Base-by-base conservation (phyloP, 2,888 invertebrate species). In the Lasioglossum leucozonium region DNA sequence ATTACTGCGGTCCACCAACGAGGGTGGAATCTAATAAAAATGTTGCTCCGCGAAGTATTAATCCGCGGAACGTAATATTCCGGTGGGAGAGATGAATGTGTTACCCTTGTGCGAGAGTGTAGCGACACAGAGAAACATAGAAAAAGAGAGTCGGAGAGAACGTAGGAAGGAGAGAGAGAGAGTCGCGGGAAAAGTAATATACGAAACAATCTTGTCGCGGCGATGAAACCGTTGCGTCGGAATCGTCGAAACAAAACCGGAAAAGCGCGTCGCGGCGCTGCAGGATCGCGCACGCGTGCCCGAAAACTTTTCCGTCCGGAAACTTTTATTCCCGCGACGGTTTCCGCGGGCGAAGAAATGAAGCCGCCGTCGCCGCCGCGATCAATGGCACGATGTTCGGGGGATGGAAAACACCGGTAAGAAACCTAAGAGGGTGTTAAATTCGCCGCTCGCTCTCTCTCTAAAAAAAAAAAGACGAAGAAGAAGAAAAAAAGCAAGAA, bases 361-460 rank as follows among this genome's bases (percentile, higher is more conserved):
- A 75, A 77, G 30, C 72, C 55, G 77, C 67, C 1, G 77, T 51
- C 74, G 30, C 72, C 55, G 77, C 67, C 1, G 77, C 58, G 86
- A 85, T 82, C 79, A 79, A 82, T 75, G 78, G 76, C 73, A 77
- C 67, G 77, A 44, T 44, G 65, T 18, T 3, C 4, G 22, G 37
- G 40, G 77, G 58, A 62, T n/a, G 77, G 58, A 44, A 30, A n/a
- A 55, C 62, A 58, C 58, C 75, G 55, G 80, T 69, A 76, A 78
- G 78, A 72, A 79, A 81, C 79, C 81, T 81, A 77, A 86, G 82
- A 80, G 87, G 72, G 86, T 82, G 86, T 73, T 82, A 83, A 87
- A 87, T 83, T 87, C 80, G 69, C 58, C 47, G 47, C 47, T 16
- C 18, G 47, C 47, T 16, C 16, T 4, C 26, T 16, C 26, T n/a